Evolutionary conservation across 2,113 vertebrate genomes (phyloP).

Genomic region (Indicator indicator): DNA sequence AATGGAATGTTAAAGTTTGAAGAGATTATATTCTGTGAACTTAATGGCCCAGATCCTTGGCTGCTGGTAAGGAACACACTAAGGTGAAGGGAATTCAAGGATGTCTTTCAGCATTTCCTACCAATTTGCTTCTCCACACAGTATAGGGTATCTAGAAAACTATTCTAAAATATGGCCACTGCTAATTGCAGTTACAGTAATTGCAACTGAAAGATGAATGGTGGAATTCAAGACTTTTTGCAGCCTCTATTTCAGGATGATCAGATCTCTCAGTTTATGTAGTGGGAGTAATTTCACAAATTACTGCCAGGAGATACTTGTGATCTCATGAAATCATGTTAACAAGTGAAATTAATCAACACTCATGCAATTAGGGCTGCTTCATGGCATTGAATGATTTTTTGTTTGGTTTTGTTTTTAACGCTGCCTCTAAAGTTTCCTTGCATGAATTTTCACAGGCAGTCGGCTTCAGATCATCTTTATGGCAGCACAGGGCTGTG

Average conservation of each 20-base stretch:
- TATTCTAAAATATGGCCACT: background rate
- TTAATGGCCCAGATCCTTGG: background rate
- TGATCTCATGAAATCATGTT: background rate
- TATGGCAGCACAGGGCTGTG: background rate
- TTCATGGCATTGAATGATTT: background rate
- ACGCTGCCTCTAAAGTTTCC: background rate
- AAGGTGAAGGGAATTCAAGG: background rate
- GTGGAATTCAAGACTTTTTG: background rate
- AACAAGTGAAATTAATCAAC: background rate
- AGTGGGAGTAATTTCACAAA: background rate
- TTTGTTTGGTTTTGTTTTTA: background rate
- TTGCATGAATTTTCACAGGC: background rate
- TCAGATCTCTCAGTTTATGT: background rate
- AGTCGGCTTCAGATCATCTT: background rate
- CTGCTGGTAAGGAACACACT: background rate
- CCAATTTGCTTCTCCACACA: background rate
- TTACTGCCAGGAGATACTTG: background rate
- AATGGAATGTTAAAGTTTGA: constrained; percentile 20
- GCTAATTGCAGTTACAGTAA: background rate
- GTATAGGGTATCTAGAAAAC: background rate
- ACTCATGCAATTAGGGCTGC: background rate
- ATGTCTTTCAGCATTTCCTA: background rate
- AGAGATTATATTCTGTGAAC: constrained; percentile 23
- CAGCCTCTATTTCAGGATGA: background rate
- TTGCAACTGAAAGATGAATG: background rate